A percentile compares a stretch with the other conserved stretches of the same genome.
Conservation (phyloP, 1,140 invertebrate genomes). For the Apis dorsata region DNA sequence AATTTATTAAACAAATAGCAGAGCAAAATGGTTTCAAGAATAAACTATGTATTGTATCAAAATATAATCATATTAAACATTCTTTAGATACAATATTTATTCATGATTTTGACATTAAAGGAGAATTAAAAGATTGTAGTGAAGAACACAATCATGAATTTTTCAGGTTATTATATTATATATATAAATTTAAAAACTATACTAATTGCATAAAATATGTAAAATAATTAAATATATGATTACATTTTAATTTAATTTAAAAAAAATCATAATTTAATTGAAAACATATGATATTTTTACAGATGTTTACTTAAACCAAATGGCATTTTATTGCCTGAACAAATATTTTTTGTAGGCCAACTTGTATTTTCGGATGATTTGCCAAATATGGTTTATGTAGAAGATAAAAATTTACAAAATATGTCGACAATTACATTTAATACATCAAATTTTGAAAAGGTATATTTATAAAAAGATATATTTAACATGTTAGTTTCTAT, state of each 20-base stretch:
- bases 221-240: constrained; percentile 15
- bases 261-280: constrained; percentile 34
- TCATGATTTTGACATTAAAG: constrained; percentile 72
- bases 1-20: constrained; percentile 64
- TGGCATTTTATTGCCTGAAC: constrained; percentile 76
- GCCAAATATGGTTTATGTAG: constrained; percentile 69
- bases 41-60: constrained; percentile 59
- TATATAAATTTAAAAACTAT: constrained; percentile 42
- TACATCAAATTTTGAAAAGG: constrained; percentile 49
- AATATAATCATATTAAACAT: constrained; percentile 57
- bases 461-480: constrained; percentile 35
- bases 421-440: constrained; percentile 8
- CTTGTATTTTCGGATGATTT: constrained; percentile 70
- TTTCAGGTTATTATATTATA: too few species aligned
- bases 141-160: constrained; percentile 61
- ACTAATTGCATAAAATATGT: neutral
- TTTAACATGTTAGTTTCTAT: neutral
- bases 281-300: constrained; percentile 38
- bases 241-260: constrained; percentile 12
- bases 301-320: constrained; percentile 64
- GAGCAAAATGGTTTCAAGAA: constrained; percentile 57
- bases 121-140: constrained; percentile 69
- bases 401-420: constrained; percentile 66
- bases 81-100: constrained; percentile 65
- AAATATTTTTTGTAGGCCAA: constrained; percentile 72